Conservation (phyloP, 2,888 invertebrate genomes). For the Litoditis marina region DNA sequence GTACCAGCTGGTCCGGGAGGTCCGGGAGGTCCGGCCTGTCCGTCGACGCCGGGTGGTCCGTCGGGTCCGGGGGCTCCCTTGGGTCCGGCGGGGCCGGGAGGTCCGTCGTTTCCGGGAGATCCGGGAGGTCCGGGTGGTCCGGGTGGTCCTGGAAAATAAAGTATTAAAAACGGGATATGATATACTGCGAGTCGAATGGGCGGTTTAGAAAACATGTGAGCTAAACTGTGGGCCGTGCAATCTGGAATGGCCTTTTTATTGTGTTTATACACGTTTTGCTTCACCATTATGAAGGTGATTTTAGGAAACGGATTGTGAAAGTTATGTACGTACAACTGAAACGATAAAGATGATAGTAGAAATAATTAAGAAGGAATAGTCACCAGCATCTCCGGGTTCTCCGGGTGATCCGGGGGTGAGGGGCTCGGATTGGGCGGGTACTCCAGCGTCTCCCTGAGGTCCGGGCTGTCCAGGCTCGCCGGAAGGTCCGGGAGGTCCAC, state of each 20-base stretch:
- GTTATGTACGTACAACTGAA: too few relatives aligned
- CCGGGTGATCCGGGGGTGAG: conserved; percentile 40
- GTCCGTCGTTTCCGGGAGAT: conserved; percentile 41
- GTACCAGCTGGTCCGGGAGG: conserved; percentile 13
- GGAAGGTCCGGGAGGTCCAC: conserved; percentile 46
- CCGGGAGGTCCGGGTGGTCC: conserved; percentile 45
- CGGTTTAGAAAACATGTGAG: too few relatives aligned
- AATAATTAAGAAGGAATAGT: too few relatives aligned
- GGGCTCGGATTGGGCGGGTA: conserved; percentile 41
- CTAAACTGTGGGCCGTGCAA: too few relatives aligned
- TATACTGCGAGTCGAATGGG: too few relatives aligned
- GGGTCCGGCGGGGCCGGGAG: conserved; percentile 52
- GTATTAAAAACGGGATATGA: too few relatives aligned
- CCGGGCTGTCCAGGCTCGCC: conserved; percentile 32
- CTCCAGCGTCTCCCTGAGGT: conserved; percentile 15
- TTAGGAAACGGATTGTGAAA: too few relatives aligned
- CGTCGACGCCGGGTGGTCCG: conserved; percentile 18
- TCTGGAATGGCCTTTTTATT: too few relatives aligned
- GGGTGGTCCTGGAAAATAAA: conserved; percentile 16
- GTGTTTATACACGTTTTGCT: too few relatives aligned
- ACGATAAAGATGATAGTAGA: too few relatives aligned
- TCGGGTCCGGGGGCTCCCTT: conserved; percentile 43
- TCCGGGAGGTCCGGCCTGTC: conserved; percentile 15
- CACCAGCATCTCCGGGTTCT: conserved; percentile 14
- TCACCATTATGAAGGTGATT: too few relatives aligned